Percentiles rank a stretch among this genome's conserved stretches.
phyloP scores from a whole-genome alignment of 2,888 invertebrate genomes.

The Balanococcus diminutus region DNA sequence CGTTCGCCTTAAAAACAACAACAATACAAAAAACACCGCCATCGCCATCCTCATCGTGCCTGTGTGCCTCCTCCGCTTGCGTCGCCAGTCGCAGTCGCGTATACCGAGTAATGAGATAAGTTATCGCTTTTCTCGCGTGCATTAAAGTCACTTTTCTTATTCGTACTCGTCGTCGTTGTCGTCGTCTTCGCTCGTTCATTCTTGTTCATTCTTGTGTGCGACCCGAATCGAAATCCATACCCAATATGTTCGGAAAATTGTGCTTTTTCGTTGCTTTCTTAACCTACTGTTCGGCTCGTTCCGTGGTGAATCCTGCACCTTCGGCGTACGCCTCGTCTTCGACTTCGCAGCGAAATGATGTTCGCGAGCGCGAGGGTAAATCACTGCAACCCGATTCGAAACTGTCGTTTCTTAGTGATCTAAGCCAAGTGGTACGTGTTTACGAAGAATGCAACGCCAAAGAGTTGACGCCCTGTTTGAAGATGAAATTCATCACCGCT shows the following conservation, averaged over 20 bases:
- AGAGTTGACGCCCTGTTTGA: conserved; percentile 73
- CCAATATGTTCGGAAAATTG: conserved; percentile 51
- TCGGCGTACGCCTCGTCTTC: neutral
- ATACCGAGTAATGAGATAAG: neutral
- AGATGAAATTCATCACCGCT: conserved; percentile 78
- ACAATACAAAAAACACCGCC: neutral
- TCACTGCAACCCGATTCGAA: neutral
- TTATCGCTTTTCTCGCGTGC: neutral
- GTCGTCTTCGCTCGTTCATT: no score
- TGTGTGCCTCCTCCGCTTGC: neutral
- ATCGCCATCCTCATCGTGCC: no score
- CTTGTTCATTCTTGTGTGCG: neutral
- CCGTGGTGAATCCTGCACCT: neutral
- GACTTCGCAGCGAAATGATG: neutral
- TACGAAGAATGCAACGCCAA: conserved; percentile 79
- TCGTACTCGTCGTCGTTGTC: neutral
- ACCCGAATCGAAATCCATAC: neutral
- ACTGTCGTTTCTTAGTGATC: conserved; percentile 42
- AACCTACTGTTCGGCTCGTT: conserved; percentile 22
- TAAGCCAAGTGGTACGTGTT: conserved; percentile 56
- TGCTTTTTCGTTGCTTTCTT: neutral
- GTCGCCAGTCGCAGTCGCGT: neutral
- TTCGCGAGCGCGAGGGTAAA: conserved; percentile 26
- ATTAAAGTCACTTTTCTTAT: neutral
- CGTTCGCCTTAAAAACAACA: neutral